phyloP scores from a whole-genome alignment of 2,888 invertebrate species.

The Myathropa florea region DNA sequence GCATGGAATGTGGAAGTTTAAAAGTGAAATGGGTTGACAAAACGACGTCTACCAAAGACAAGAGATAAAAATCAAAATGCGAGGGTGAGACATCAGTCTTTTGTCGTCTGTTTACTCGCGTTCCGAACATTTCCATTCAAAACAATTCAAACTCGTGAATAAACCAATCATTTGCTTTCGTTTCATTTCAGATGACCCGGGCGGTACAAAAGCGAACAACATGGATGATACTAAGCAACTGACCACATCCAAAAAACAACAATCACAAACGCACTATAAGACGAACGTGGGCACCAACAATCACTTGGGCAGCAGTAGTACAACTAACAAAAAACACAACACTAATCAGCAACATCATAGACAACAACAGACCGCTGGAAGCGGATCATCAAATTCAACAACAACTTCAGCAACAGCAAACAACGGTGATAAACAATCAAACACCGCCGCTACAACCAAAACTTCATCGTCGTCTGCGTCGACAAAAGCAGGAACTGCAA shows the following conservation, averaged over 20 bases:
- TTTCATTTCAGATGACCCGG: conserved; percentile 78
- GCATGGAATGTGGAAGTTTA: background rate
- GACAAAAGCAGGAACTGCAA: conserved; percentile 61
- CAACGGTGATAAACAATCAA: no score
- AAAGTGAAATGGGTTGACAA: background rate
- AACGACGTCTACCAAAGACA: no score
- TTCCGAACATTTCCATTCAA: background rate
- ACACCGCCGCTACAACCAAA: no score
- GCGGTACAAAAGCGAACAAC: conserved; percentile 75
- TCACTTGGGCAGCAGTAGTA: conserved; percentile 57
- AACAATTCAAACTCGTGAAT: background rate
- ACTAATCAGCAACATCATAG: conserved; percentile 68
- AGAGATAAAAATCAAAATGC: background rate
- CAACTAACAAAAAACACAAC: conserved; percentile 68
- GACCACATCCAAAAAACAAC: conserved; percentile 59
- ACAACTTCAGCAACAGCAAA: conserved; percentile 53
- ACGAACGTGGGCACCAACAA: conserved; percentile 45
- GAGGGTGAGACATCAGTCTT: background rate
- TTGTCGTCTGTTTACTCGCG: no score
- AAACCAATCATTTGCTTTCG: conserved; percentile 11
- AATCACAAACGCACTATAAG: conserved; percentile 64
- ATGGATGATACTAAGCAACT: conserved; percentile 77
- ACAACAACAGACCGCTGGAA: conserved; percentile 71
- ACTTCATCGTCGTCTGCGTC: no score
- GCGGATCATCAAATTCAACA: conserved; percentile 68